Conservation (phyloP, 2,888 invertebrate species). For the Synanthedon vespiformis region DNA sequence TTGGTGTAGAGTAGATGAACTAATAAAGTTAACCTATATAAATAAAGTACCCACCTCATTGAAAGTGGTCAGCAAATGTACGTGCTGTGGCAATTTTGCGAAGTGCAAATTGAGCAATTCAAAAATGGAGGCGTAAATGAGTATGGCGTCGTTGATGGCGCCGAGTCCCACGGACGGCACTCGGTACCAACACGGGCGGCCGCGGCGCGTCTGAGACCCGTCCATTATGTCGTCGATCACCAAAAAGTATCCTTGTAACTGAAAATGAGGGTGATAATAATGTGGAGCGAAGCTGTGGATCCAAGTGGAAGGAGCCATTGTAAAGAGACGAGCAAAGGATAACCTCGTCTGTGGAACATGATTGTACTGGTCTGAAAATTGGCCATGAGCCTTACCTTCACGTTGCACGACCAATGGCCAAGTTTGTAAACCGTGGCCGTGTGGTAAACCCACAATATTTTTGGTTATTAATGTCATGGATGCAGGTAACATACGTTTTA, state of each 20-base stretch:
- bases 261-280: constrained; percentile 14
- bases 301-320: too few relatives aligned
- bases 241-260: constrained; percentile 90
- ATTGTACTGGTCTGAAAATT: too few relatives aligned
- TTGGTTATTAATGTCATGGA: too few relatives aligned
- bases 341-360: too few relatives aligned
- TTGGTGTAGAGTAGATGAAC: too few relatives aligned
- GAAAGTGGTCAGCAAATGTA: constrained; percentile 80
- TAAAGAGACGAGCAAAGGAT: too few relatives aligned
- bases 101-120: constrained; percentile 80
- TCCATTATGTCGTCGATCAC: constrained; percentile 96
- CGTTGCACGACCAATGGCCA: too few relatives aligned
- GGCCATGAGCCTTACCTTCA: too few relatives aligned
- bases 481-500: too few relatives aligned
- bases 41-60: constrained; percentile 72
- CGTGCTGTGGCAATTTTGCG: constrained; percentile 75
- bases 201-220: constrained; percentile 82
- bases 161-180: constrained; percentile 75
- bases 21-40: not conserved
- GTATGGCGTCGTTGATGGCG: constrained; percentile 88
- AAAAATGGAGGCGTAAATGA: constrained; percentile 82
- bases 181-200: constrained; percentile 90
- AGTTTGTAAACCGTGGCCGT: too few relatives aligned
- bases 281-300: too few relatives aligned
- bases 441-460: too few relatives aligned